Conservation (phyloP, 2,888 invertebrate species). For the Lydus trimaculatus region DNA sequence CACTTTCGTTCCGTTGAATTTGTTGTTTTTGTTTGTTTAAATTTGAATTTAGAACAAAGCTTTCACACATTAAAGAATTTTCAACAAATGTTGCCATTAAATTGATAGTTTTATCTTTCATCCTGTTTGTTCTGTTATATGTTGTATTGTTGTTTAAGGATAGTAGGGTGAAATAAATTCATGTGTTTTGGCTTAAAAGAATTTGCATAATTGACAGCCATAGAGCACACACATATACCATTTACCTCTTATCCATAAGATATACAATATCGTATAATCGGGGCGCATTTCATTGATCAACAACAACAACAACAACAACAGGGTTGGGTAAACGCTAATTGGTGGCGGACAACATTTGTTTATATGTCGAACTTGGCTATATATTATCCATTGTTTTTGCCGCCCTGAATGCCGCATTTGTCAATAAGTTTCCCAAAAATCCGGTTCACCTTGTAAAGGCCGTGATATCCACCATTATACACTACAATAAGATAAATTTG, state of each 20-base stretch:
- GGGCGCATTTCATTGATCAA: conserved; percentile 7
- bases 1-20: conserved; percentile 21
- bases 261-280: conserved; percentile 3
- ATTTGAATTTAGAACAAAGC: conserved; percentile 1
- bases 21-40: not conserved
- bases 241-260: not conserved
- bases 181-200: not conserved
- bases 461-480: conserved; percentile 25
- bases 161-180: conserved; percentile 1
- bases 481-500: not conserved
- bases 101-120: conserved; percentile 3
- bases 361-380: not conserved
- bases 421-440: conserved; percentile 47
- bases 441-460: conserved; percentile 49
- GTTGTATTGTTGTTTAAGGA: not conserved
- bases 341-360: conserved; percentile 9
- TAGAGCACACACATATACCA: not conserved
- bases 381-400: conserved; percentile 25
- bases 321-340: not conserved
- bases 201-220: conserved; percentile 9
- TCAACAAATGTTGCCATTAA: conserved; percentile 6
- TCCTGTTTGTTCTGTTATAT: not conserved
- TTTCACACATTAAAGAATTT: conserved; percentile 6
- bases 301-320: not conserved
- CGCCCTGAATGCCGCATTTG: conserved; percentile 43